A percentile compares a stretch with the other conserved stretches of the same genome.
Conservation (phyloP, 1,140 invertebrate species). For the Planococcus citri region DNA sequence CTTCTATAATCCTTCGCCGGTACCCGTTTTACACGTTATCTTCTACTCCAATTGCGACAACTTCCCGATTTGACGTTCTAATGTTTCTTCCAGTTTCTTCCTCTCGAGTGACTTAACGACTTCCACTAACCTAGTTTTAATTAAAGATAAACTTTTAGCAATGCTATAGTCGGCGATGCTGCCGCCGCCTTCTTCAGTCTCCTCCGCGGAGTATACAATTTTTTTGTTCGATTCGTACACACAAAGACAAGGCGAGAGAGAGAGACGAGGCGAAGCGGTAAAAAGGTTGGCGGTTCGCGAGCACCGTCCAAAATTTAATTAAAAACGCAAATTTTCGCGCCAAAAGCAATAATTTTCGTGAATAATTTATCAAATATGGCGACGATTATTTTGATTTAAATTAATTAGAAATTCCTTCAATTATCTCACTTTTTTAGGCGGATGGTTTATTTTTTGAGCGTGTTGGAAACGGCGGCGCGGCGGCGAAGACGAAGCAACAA, state of each 20-base stretch:
- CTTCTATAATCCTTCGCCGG: neutral
- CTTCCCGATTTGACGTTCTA: slow-evolving; percentile 15
- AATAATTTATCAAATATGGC: slow-evolving; percentile 18
- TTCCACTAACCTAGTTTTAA: slow-evolving; percentile 19
- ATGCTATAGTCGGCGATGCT: too few species aligned
- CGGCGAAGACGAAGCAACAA: neutral
- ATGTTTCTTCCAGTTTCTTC: slow-evolving; percentile 17
- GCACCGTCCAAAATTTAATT: neutral
- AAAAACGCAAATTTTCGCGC: slow-evolving; percentile 1
- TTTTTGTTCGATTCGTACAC: neutral
- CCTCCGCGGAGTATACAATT: neutral
- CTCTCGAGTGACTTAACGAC: slow-evolving; percentile 13
- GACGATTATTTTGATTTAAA: slow-evolving; percentile 8
- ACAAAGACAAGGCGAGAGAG: neutral
- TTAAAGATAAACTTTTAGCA: slow-evolving; percentile 15
- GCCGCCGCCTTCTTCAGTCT: too few species aligned
- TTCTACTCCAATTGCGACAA: slow-evolving; percentile 14
- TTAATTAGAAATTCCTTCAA: slow-evolving; percentile 15
- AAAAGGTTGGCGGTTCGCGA: neutral
- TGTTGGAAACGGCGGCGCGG: neutral
- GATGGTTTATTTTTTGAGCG: too few species aligned
- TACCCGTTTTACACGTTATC: slow-evolving; percentile 19
- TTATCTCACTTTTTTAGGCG: slow-evolving; percentile 11
- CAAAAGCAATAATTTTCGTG: neutral
- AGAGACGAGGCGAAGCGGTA: too few species aligned